A percentile compares a stretch with the other conserved stretches of the same genome.
phyloP scores from a whole-genome alignment of 1,140 invertebrate species.

The Batillaria attramentaria region DNA sequence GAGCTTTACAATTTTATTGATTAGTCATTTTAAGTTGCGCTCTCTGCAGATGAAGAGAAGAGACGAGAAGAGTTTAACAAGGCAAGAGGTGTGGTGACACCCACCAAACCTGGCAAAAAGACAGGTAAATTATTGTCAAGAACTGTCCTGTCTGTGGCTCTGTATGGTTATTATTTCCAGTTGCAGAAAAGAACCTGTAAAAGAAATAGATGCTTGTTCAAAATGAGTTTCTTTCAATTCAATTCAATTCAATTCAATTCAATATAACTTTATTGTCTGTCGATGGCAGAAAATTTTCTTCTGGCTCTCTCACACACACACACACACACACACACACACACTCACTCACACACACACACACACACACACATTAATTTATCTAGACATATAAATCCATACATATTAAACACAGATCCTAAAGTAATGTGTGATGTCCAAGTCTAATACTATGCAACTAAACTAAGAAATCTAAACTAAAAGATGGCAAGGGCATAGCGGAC shows the following conservation, averaged over 20 bases:
- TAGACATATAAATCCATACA: too few species aligned
- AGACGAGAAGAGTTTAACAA: slow-evolving; percentile 67
- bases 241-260: neutral
- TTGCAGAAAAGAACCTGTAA: neutral
- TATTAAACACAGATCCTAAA: too few species aligned
- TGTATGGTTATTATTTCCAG: neutral
- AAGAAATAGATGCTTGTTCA: neutral
- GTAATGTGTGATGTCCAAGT: too few species aligned
- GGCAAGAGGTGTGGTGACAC: slow-evolving; percentile 57
- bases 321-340: neutral
- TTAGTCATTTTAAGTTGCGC: neutral
- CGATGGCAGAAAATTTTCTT: too few species aligned
- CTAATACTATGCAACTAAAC: too few species aligned
- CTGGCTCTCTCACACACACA: too few species aligned
- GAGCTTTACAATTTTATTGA: slow-evolving; percentile 1
- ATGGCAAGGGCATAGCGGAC: too few species aligned
- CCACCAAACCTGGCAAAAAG: slow-evolving; percentile 57
- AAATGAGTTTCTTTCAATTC: neutral
- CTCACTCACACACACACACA: neutral
- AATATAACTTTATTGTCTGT: too few species aligned
- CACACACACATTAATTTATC: too few species aligned
- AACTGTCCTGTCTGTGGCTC: neutral
- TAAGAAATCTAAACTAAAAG: too few species aligned
- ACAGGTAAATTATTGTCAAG: slow-evolving; percentile 28
- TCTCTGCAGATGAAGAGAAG: slow-evolving; percentile 65